Percentiles rank a stretch among this genome's conserved stretches.
Evolutionary conservation across 2,113 vertebrate genomes (phyloP).

Genomic region (Paedocypris sp.): DNA sequence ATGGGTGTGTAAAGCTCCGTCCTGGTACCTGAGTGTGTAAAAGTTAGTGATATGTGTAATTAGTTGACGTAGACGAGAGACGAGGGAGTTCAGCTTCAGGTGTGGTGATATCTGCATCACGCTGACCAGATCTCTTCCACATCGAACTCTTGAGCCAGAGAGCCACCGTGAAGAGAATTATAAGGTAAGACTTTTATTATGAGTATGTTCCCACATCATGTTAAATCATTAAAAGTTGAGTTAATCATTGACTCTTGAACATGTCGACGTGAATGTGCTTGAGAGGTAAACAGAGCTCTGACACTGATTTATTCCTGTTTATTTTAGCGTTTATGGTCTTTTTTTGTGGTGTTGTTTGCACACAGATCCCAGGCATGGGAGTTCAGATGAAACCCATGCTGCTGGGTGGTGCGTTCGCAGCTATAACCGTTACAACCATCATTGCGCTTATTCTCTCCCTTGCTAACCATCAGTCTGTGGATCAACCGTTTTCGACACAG

Average conservation of each 20-base stretch:
- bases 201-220: not conserved
- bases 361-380: conserved; percentile 4
- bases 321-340: not conserved
- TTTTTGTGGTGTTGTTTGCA: conserved; percentile 1
- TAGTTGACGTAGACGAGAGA: not conserved
- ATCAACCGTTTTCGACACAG: conserved; percentile 28
- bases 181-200: not conserved
- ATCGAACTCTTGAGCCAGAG: not conserved
- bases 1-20: not conserved
- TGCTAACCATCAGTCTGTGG: conserved; percentile 23
- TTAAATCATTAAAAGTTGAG: not conserved
- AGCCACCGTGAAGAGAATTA: not conserved
- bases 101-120: not conserved
- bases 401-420: conserved; percentile 16
- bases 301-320: too few species aligned
- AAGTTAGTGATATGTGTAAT: conserved; percentile 1
- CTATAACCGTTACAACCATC: conserved; percentile 17
- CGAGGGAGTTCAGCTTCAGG: conserved; percentile 15
- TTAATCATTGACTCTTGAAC: not conserved
- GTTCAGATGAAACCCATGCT: conserved; percentile 22
- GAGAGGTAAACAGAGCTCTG: not conserved
- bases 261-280: not conserved
- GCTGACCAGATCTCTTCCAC: not conserved
- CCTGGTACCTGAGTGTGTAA: not conserved
- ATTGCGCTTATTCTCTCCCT: conserved; percentile 36